Percentiles rank a stretch among this genome's conserved stretches.
Evolutionary conservation across 2,888 invertebrate genomes (phyloP).

Genomic region (Calameuta filiformis): DNA sequence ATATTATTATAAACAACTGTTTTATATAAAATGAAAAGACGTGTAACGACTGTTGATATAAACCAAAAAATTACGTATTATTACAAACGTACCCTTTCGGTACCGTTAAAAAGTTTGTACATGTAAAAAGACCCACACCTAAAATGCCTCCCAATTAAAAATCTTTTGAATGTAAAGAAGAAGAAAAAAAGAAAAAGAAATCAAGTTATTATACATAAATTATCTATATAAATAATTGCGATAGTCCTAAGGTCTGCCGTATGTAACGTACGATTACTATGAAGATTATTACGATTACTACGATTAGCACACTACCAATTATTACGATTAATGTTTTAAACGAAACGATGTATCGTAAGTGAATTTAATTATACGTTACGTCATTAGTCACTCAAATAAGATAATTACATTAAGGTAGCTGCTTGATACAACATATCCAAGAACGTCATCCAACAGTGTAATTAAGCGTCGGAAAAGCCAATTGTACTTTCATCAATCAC

Average conservation of each 20-base stretch:
- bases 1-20: conserved; percentile 4
- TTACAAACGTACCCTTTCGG: conserved; percentile 10
- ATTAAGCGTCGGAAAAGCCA: background rate
- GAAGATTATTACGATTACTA: background rate
- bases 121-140: conserved; percentile 48
- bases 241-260: background rate
- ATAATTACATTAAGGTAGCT: background rate
- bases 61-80: conserved; percentile 4
- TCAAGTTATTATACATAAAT: background rate
- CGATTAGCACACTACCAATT: background rate
- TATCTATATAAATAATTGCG: background rate
- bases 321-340: background rate
- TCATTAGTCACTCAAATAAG: background rate
- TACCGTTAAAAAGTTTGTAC: conserved; percentile 44
- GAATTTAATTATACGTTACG: background rate
- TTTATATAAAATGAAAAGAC: conserved; percentile 6
- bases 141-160: conserved; percentile 40
- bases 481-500: background rate
- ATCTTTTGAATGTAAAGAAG: background rate
- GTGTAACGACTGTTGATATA: conserved; percentile 6
- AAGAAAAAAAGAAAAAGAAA: background rate
- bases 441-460: background rate
- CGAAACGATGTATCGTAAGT: background rate
- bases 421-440: background rate
- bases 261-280: conserved; percentile 3